These are phyloP conservation scores for Physeter macrocephalus DNA, from an alignment of 2,113 vertebrate species.

Conservation along the genomic window DNA sequence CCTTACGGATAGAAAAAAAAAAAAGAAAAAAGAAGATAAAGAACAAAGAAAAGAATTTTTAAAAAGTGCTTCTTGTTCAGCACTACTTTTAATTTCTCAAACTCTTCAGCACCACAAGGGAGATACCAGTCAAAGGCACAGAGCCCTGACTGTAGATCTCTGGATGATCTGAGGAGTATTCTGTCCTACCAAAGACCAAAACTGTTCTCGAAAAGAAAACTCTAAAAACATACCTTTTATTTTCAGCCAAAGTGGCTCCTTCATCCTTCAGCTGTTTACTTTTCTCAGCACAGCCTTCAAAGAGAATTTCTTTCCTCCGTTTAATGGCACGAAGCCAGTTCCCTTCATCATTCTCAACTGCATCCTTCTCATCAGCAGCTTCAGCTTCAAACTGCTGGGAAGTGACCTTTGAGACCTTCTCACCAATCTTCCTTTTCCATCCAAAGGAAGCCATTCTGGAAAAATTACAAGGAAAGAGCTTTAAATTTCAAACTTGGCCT, in stretches of 20 bases:
- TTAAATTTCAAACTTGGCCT: background rate
- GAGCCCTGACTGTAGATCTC: background rate
- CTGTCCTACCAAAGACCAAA: background rate
- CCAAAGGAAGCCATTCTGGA: constrained; percentile 93
- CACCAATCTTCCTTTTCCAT: constrained; percentile 96
- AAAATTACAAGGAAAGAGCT: background rate
- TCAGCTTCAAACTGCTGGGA: constrained; percentile 92
- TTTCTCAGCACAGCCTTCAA: constrained; percentile 85
- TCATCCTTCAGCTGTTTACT: constrained; percentile 91
- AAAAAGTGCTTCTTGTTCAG: background rate
- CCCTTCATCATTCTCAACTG: constrained; percentile 73
- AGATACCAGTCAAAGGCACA: background rate
- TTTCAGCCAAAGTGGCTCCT: constrained; percentile 87
- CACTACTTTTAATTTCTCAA: background rate
- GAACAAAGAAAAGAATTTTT: background rate
- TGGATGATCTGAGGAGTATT: background rate
- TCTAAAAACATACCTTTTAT: constrained; percentile 84
- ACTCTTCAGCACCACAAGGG: background rate
- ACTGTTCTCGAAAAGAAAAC: background rate
- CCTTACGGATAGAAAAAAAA: background rate
- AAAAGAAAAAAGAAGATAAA: background rate
- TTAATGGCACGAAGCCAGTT: constrained; percentile 88
- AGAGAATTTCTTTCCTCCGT: constrained; percentile 83
- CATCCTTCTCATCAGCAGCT: constrained; percentile 77
- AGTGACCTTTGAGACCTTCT: constrained; percentile 91